Evolutionary conservation across 2,113 vertebrate species (phyloP).

Genomic region (Pelecanoides urinatrix): DNA sequence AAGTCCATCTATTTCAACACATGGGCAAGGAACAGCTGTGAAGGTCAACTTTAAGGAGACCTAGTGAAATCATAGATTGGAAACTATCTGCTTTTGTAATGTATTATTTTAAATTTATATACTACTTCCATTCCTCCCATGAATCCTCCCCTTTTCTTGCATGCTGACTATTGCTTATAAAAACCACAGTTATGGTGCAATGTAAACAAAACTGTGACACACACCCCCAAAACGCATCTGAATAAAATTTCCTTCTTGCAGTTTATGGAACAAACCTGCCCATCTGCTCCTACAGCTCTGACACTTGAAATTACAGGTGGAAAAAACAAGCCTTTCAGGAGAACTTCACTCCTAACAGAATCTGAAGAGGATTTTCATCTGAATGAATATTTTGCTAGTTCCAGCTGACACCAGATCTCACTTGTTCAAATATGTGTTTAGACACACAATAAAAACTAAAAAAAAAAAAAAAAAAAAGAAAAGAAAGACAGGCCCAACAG

Average conservation of each 20-base stretch:
- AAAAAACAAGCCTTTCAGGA: background rate
- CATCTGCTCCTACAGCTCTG: background rate
- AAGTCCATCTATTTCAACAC: background rate
- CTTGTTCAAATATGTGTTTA: background rate
- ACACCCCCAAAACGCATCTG: background rate
- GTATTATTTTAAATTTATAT: background rate
- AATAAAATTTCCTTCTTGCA: background rate
- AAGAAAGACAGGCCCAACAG: background rate
- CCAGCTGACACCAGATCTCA: background rate
- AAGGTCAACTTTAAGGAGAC: background rate
- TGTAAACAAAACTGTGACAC: background rate
- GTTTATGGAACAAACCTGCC: background rate
- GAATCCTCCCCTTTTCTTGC: background rate
- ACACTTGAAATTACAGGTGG: background rate
- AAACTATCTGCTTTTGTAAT: background rate
- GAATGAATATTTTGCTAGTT: background rate
- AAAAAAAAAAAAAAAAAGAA: background rate
- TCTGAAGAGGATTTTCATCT: background rate
- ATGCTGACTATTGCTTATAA: background rate
- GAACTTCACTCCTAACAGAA: background rate
- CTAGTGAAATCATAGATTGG: background rate
- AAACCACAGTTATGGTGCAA: background rate
- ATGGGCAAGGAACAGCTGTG: background rate
- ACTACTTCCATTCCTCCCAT: background rate
- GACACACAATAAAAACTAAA: background rate